A percentile compares a stretch with the other conserved stretches of the same genome.
phyloP scores from a whole-genome alignment of 92 coral and sea anemone species.

The Ricordea florida region DNA sequence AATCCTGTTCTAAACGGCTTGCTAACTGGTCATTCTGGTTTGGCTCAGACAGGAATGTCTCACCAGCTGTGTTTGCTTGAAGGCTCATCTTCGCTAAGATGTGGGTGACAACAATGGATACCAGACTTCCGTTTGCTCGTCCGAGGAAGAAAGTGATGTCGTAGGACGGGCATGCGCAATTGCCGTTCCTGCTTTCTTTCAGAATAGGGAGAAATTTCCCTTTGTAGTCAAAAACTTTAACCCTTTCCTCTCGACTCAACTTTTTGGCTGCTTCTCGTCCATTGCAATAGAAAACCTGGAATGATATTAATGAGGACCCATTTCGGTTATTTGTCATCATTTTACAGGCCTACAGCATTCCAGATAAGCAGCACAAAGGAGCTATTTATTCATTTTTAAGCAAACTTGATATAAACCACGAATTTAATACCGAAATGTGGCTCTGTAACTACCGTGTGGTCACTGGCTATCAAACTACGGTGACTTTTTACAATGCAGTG shows the following conservation, averaged over 20 bases:
- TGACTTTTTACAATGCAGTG: too few species aligned
- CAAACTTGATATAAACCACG: too few species aligned
- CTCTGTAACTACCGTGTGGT: too few species aligned
- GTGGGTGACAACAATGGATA: constrained; percentile 66
- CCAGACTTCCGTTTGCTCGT: constrained; percentile 55
- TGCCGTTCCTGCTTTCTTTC: constrained; percentile 31
- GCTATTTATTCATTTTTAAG: too few species aligned
- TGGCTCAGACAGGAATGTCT: constrained; percentile 62
- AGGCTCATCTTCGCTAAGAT: constrained; percentile 50
- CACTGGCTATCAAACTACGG: too few species aligned
- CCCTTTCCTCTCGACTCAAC: constrained; percentile 64
- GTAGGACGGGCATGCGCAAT: constrained; percentile 49
- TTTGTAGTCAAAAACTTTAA: constrained; percentile 79
- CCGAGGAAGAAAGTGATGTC: constrained; percentile 69
- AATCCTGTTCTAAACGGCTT: constrained; percentile 20
- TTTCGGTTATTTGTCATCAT: neutral
- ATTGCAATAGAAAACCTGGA: constrained; percentile 54
- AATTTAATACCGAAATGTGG: too few species aligned
- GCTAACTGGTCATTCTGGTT: constrained; percentile 49
- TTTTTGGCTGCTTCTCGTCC: constrained; percentile 53
- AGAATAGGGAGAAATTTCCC: constrained; percentile 49
- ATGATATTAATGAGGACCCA: neutral
- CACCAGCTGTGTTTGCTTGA: constrained; percentile 17
- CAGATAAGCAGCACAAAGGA: too few species aligned
- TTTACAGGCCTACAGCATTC: too few species aligned